Base-by-base conservation (phyloP, 2,888 invertebrate species). In the Actias luna region DNA sequence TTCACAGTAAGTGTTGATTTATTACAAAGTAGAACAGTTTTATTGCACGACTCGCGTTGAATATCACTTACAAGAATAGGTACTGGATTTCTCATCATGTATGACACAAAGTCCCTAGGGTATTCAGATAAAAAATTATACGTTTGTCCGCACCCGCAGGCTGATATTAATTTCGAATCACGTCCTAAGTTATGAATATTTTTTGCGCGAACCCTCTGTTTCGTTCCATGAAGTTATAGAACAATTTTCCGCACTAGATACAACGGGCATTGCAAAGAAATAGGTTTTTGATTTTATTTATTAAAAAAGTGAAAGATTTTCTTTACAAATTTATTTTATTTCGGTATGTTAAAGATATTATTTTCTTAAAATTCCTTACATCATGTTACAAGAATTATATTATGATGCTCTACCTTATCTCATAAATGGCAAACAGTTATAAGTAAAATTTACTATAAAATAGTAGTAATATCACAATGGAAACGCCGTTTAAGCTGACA, bases 141-240 rank as follows among this genome's bases (percentile, higher is more conserved):
- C 67, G 61, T 67, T 67, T 63, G 65, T 63, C 63, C 39, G 58
- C 66, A 63, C 55, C 69, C 63, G 67, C 60, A 63, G 64, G 61
- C 64, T 68, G 63, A 74, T 75, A 77, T 75, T 79, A 77, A 77
- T 79, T 79, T 77, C 78, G 67, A 69, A 77, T 78, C 79, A 79
- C 80, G 78, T 77, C 69, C 68, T 61, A 65, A 67, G 69, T 75
- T 79, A 77, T 78, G 77, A 79, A 79, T 79, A 79, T 73, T 75
- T 77, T 71, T 72, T 69, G 61, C 63, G 60, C 61, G 61, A 63
- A 65, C 65, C 69, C 60, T 63, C 69, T 72, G 70, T 69, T 63
- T 66, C 67, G 63, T 60, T 69, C 68, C 42, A 58, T 39, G 12
- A 62, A 62, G 61, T 62, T 62, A 57, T 29, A 62, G 61, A 31